Conservation (phyloP, 2,888 invertebrate genomes). For the Aelia acuminata region DNA sequence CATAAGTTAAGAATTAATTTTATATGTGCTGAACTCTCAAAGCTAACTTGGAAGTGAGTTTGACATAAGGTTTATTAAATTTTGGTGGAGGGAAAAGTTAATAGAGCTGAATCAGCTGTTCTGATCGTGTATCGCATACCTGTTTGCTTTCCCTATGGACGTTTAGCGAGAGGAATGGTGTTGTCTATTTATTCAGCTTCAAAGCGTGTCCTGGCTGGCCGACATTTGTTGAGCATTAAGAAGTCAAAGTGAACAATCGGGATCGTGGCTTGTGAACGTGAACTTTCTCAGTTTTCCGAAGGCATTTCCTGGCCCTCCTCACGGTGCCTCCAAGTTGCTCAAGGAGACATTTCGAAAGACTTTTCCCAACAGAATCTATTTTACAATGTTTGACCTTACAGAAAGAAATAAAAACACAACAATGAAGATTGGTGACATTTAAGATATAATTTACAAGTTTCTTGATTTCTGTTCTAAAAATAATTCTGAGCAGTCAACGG, state of each 20-base stretch:
- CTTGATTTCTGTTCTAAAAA: not conserved
- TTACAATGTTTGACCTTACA: not conserved
- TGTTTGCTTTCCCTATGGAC: not conserved
- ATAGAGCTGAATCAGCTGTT: not conserved
- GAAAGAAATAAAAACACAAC: not conserved
- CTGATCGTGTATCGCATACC: not conserved
- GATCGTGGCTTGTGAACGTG: constrained; percentile 34
- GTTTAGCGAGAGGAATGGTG: not conserved
- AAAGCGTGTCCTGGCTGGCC: constrained; percentile 5
- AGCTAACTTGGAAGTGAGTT: too few relatives aligned
- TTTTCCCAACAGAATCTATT: not conserved
- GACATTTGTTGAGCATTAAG: constrained; percentile 44
- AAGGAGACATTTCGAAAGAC: constrained; percentile 21
- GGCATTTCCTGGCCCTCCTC: constrained; percentile 43
- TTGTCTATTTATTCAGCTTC: constrained; percentile 14
- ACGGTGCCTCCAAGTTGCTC: not conserved
- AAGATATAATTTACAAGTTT: not conserved
- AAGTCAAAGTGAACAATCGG: constrained; percentile 39
- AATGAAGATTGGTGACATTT: constrained; percentile 8
- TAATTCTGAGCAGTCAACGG: not conserved
- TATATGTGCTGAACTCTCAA: too few relatives aligned
- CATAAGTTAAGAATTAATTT: too few relatives aligned
- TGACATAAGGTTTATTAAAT: too few relatives aligned
- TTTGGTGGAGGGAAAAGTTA: not conserved
- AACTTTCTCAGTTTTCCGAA: constrained; percentile 44